Conservation (phyloP, 2,888 invertebrate genomes). For the Hirtodrosophila trivittata region DNA sequence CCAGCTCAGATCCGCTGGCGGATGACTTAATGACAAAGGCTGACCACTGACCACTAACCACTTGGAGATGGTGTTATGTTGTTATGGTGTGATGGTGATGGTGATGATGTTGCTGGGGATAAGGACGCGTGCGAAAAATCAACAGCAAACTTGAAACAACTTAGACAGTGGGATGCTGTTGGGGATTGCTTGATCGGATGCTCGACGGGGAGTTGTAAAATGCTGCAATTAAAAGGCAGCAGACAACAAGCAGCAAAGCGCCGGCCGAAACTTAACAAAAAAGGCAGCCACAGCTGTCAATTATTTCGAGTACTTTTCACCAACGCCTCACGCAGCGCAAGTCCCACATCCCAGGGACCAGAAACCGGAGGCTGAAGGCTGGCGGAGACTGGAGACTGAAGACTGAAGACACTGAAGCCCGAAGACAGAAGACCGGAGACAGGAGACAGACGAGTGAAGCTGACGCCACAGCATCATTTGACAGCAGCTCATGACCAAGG, state of each 20-base stretch:
- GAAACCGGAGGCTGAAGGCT: background rate
- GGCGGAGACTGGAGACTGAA: slow-evolving; percentile 1
- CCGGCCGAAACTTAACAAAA: slow-evolving; percentile 67
- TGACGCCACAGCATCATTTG: slow-evolving; percentile 43
- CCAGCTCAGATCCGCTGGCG: slow-evolving; percentile 27
- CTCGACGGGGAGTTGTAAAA: slow-evolving; percentile 73
- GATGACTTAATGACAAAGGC: slow-evolving; percentile 62
- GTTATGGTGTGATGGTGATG: slow-evolving; percentile 12
- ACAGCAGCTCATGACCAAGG: slow-evolving; percentile 55
- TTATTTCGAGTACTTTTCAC: slow-evolving; percentile 81
- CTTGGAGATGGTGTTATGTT: no score
- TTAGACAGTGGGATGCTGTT: slow-evolving; percentile 18
- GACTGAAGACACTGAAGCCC: slow-evolving; percentile 27
- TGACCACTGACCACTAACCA: slow-evolving; percentile 26
- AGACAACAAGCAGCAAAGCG: slow-evolving; percentile 53
- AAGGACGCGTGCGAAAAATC: slow-evolving; percentile 56
- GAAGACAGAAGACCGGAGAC: slow-evolving; percentile 27
- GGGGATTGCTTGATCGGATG: slow-evolving; percentile 16
- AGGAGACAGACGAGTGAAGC: slow-evolving; percentile 27
- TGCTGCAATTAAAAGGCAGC: slow-evolving; percentile 73
- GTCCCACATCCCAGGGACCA: background rate
- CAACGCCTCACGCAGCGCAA: slow-evolving; percentile 79
- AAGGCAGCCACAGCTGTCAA: slow-evolving; percentile 80
- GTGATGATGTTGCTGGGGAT: slow-evolving; percentile 15
- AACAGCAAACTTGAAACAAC: slow-evolving; percentile 56